Evolutionary conservation across 64 coral and sea anemone genomes (phyloP).

Genomic region (Dendrophyllia cribrosa): DNA sequence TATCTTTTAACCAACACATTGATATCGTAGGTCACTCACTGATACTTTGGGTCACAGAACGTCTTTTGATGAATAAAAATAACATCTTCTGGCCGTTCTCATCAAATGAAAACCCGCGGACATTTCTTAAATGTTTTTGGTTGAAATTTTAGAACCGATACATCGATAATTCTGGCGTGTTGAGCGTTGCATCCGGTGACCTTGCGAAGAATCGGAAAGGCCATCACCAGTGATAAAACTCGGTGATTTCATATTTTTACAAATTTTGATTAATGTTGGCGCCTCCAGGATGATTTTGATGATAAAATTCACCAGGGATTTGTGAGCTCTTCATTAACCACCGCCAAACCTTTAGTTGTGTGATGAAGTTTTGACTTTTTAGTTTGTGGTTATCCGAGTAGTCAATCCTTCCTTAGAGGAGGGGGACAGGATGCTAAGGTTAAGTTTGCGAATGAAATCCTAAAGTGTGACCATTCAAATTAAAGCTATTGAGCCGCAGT

Average conservation of each 20-base stretch:
- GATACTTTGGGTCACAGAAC: not conserved
- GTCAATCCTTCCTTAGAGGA: too few relatives aligned
- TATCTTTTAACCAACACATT: constrained; percentile 10
- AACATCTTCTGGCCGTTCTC: not conserved
- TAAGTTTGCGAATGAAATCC: too few relatives aligned
- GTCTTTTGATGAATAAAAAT: not conserved
- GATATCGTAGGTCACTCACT: not conserved
- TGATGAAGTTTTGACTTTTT: too few relatives aligned
- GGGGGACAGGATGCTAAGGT: too few relatives aligned
- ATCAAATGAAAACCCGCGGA: not conserved
- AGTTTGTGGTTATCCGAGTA: too few relatives aligned
- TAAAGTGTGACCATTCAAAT: too few relatives aligned
- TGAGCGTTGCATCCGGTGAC: not conserved
- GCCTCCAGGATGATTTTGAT: not conserved
- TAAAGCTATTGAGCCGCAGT: too few relatives aligned
- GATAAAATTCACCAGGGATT: too few relatives aligned
- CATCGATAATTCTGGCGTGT: not conserved
- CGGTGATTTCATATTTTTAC: not conserved
- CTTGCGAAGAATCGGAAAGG: not conserved
- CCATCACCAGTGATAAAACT: not conserved
- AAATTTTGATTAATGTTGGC: not conserved
- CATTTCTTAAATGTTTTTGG: not conserved
- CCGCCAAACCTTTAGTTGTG: not conserved
- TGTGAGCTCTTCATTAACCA: not conserved
- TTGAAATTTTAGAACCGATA: constrained; percentile 21